phyloP scores from a whole-genome alignment of 2,888 invertebrate species.

The Choreutis nemorana region DNA sequence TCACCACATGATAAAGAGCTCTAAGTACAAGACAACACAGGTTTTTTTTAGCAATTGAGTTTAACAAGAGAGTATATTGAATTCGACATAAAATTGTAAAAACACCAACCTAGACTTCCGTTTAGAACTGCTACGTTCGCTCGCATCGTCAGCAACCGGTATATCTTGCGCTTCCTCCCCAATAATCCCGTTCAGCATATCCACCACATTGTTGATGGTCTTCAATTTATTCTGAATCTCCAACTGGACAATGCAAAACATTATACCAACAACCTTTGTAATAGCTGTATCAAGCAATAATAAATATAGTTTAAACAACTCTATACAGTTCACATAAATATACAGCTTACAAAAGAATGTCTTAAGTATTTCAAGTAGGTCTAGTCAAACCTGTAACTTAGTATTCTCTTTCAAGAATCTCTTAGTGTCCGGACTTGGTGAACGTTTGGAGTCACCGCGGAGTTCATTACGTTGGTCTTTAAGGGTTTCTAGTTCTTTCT shows the following conservation, averaged over 20 bases:
- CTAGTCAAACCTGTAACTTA: constrained; percentile 77
- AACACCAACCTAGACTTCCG: constrained; percentile 50
- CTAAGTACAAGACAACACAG: neutral
- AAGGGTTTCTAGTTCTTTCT: constrained; percentile 79
- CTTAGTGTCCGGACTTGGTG: constrained; percentile 79
- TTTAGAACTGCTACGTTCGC: constrained; percentile 18
- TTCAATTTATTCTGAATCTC: constrained; percentile 82
- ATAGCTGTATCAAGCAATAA: neutral
- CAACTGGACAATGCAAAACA: constrained; percentile 45
- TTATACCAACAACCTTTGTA: neutral
- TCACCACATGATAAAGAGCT: neutral
- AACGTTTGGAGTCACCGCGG: constrained; percentile 70
- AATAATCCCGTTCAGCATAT: constrained; percentile 86
- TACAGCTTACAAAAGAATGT: constrained; percentile 2
- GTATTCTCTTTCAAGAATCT: constrained; percentile 84
- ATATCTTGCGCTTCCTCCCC: constrained; percentile 69
- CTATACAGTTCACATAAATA: too few relatives aligned
- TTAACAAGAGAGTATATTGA: constrained; percentile 3
- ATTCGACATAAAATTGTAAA: constrained; percentile 5
- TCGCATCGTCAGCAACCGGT: constrained; percentile 19
- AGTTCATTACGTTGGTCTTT: constrained; percentile 82
- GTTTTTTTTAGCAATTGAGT: too few relatives aligned
- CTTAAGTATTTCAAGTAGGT: constrained; percentile 10
- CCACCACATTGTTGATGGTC: constrained; percentile 86
- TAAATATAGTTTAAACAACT: neutral